Evolutionary conservation across 2,797 vertebrate species (phyloP).

Genomic region (Hippocampus kuda): DNA sequence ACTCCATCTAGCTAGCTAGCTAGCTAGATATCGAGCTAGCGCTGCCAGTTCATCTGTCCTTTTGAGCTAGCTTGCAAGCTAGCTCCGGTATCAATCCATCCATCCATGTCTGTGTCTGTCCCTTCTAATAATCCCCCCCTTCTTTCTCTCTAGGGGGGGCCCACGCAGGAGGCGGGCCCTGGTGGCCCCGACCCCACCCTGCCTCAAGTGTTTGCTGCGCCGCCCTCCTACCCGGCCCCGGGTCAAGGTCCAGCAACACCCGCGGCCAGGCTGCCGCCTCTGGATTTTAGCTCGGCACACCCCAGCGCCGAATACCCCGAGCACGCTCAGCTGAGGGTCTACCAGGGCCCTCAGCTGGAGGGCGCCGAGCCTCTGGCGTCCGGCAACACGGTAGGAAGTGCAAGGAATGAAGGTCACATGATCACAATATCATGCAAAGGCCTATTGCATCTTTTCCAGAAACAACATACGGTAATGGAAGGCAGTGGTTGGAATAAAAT

Average conservation of each 20-base stretch:
- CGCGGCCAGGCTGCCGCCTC: conserved; percentile 57
- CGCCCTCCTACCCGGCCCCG: conserved; percentile 67
- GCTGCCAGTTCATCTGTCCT: too few relatives aligned
- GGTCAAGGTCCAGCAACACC: conserved; percentile 61
- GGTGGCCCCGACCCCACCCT: conserved; percentile 64
- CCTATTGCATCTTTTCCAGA: too few relatives aligned
- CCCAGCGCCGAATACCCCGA: conserved; percentile 63
- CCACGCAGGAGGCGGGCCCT: conserved; percentile 64
- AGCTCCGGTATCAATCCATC: too few relatives aligned
- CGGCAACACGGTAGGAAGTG: conserved; percentile 58
- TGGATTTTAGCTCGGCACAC: conserved; percentile 65
- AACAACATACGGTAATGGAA: too few relatives aligned
- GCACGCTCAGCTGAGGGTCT: conserved; percentile 68
- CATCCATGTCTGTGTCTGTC: too few relatives aligned
- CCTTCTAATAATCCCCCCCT: too few relatives aligned
- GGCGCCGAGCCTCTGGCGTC: conserved; percentile 54
- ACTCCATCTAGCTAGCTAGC: too few relatives aligned
- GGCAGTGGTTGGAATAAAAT: too few relatives aligned
- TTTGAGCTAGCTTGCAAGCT: too few relatives aligned
- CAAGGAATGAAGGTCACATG: background rate
- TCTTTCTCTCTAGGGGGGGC: conserved; percentile 55
- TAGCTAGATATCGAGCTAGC: too few relatives aligned
- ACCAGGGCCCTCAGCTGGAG: conserved; percentile 66
- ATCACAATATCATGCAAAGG: background rate
- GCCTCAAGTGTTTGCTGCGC: conserved; percentile 69